These are phyloP conservation scores for Amia ocellicauda DNA, from an alignment of 2,113 vertebrate species.

Conservation along the genomic window DNA sequence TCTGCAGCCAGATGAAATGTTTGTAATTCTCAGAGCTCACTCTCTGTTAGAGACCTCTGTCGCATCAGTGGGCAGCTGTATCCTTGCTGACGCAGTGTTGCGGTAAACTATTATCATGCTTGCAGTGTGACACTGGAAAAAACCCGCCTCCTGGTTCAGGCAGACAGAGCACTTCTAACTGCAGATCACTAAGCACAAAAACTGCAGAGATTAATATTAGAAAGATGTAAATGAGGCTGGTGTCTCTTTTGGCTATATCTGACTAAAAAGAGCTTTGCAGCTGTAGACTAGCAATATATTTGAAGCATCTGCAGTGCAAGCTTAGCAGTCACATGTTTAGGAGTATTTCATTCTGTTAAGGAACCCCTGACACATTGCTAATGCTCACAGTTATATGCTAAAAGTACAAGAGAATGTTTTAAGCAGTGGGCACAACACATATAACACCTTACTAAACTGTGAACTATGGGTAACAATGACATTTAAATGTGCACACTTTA, in stretches of 20 bases:
- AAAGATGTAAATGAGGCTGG: not conserved
- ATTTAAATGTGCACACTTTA: too few species aligned
- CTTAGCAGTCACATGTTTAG: not conserved
- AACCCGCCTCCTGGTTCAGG: conserved; percentile 1
- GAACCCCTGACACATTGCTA: too few species aligned
- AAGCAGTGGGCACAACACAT: too few species aligned
- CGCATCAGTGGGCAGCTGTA: conserved; percentile 28
- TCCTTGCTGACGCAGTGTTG: conserved; percentile 48
- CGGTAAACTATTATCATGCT: conserved; percentile 42
- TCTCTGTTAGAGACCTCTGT: conserved; percentile 40
- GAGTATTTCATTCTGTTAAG: too few species aligned
- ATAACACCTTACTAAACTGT: too few species aligned
- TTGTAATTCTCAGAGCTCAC: too few species aligned
- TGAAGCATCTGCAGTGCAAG: not conserved
- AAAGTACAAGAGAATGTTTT: too few species aligned
- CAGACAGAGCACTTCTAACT: not conserved
- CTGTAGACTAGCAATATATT: not conserved
- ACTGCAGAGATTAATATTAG: too few species aligned
- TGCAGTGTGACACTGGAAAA: conserved; percentile 3
- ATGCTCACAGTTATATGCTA: too few species aligned
- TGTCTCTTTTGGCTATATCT: conserved; percentile 9
- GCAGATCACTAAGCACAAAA: too few species aligned
- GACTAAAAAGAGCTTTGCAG: not conserved
- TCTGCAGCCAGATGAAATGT: too few species aligned
- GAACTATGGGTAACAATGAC: too few species aligned